Percentiles rank a stretch among this genome's conserved stretches.
Evolutionary conservation across 2,113 vertebrate genomes (phyloP).

Genomic region (Barnardius zonarius): DNA sequence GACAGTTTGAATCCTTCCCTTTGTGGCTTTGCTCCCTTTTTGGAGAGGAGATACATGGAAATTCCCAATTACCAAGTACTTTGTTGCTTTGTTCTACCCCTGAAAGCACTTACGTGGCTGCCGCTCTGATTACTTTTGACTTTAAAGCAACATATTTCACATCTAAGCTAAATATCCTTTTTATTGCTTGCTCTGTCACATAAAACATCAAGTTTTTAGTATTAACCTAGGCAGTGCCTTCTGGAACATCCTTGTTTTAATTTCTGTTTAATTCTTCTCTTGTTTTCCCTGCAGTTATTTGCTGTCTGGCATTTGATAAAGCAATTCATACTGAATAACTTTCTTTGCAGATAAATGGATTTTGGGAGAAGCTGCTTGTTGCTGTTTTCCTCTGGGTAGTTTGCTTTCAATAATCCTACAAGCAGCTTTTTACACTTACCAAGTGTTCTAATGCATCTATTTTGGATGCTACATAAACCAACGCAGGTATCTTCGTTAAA

Average conservation of each 20-base stretch:
- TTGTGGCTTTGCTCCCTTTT: not conserved
- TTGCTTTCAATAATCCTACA: not conserved
- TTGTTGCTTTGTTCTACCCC: constrained; percentile 17
- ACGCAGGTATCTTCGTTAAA: not conserved
- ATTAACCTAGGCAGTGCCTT: not conserved
- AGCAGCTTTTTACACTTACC: not conserved
- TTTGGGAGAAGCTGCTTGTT: not conserved
- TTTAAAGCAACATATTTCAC: constrained; percentile 8
- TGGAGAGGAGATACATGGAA: not conserved
- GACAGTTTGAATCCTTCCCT: not conserved
- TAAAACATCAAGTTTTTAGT: not conserved
- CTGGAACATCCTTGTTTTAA: not conserved
- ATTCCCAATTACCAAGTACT: constrained; percentile 15
- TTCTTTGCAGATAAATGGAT: not conserved
- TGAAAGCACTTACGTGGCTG: constrained; percentile 20
- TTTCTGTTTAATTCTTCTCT: not conserved
- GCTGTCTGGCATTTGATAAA: not conserved
- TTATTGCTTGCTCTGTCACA: not conserved
- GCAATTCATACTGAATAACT: not conserved
- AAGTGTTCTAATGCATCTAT: not conserved
- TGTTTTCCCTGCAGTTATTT: not conserved
- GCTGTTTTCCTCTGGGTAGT: not conserved
- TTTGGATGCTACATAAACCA: not conserved
- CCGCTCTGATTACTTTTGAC: constrained; percentile 14
- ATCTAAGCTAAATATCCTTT: constrained; percentile 16